Evolutionary conservation across 2,113 vertebrate genomes (phyloP).

Genomic region (Gavia stellata): DNA sequence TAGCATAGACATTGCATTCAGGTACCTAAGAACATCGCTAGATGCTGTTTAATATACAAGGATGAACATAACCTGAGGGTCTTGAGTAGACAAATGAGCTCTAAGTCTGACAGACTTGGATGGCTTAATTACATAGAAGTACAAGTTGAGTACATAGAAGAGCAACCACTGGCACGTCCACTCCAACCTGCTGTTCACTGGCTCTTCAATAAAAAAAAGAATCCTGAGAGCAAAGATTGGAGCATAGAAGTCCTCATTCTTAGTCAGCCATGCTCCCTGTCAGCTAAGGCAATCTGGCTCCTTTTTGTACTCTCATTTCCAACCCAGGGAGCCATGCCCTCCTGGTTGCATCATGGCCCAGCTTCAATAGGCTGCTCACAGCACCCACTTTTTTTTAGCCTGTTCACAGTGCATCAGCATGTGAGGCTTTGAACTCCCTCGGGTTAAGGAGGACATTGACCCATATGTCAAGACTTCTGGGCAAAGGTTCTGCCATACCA

Average conservation of each 20-base stretch:
- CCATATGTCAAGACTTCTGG: neutral
- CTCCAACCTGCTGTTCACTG: neutral
- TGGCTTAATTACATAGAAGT: neutral
- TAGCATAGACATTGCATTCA: neutral
- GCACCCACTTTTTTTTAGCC: neutral
- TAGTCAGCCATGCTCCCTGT: neutral
- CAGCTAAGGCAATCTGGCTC: neutral
- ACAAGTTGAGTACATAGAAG: neutral
- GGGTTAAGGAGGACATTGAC: neutral
- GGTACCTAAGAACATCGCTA: neutral
- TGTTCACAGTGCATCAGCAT: accelerated
- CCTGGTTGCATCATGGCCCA: neutral
- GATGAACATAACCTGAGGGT: neutral
- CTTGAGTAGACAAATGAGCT: neutral
- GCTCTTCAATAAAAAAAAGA: neutral
- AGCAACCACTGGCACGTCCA: neutral
- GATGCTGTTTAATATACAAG: neutral
- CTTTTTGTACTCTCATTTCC: neutral
- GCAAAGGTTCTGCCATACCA: neutral
- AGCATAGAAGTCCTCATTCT: neutral
- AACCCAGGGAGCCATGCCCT: neutral
- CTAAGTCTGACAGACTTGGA: neutral
- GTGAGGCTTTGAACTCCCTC: neutral
- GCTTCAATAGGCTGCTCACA: neutral
- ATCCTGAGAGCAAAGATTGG: neutral